Evolutionary conservation across 2,797 vertebrate species (phyloP).

Genomic region (Botia kubotai): DNA sequence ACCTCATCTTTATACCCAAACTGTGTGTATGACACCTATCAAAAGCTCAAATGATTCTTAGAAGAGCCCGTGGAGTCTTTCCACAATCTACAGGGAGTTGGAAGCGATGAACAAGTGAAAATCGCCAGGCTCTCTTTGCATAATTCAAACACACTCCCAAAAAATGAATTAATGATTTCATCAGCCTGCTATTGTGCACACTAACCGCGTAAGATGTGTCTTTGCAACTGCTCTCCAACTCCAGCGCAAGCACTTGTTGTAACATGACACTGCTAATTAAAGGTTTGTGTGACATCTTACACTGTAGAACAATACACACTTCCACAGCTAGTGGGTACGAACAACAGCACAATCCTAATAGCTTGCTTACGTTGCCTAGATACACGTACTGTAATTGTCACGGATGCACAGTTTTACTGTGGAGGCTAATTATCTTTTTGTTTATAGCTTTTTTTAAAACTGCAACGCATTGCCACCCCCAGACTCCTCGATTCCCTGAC

Average conservation of each 20-base stretch:
- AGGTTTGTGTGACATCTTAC: slow-evolving; percentile 39
- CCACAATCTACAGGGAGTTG: slow-evolving; percentile 21
- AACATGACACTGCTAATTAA: slow-evolving; percentile 46
- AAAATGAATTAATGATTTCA: slow-evolving; percentile 45
- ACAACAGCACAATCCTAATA: slow-evolving; percentile 39
- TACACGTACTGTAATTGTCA: slow-evolving; percentile 30
- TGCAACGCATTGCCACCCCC: slow-evolving; percentile 6
- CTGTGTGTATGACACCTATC: neutral
- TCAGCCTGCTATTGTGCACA: slow-evolving; percentile 44
- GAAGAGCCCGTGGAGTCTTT: slow-evolving; percentile 12
- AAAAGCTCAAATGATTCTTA: slow-evolving; percentile 10
- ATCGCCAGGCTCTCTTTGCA: slow-evolving; percentile 32
- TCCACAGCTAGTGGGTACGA: slow-evolving; percentile 34
- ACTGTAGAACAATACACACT: slow-evolving; percentile 31
- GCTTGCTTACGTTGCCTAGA: slow-evolving; percentile 41
- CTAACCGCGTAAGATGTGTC: slow-evolving; percentile 30
- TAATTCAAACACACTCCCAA: slow-evolving; percentile 37
- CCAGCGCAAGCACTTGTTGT: slow-evolving; percentile 22
- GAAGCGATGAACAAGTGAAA: slow-evolving; percentile 44
- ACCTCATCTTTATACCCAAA: too few relatives aligned
- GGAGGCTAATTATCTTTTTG: slow-evolving; percentile 33
- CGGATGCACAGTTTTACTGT: slow-evolving; percentile 28
- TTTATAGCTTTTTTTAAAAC: neutral
- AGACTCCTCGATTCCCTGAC: slow-evolving; percentile 23
- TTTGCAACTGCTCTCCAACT: slow-evolving; percentile 21